These are phyloP conservation scores for Grantiella picta DNA, from an alignment of 2,113 vertebrate species.

Conservation along the genomic window DNA sequence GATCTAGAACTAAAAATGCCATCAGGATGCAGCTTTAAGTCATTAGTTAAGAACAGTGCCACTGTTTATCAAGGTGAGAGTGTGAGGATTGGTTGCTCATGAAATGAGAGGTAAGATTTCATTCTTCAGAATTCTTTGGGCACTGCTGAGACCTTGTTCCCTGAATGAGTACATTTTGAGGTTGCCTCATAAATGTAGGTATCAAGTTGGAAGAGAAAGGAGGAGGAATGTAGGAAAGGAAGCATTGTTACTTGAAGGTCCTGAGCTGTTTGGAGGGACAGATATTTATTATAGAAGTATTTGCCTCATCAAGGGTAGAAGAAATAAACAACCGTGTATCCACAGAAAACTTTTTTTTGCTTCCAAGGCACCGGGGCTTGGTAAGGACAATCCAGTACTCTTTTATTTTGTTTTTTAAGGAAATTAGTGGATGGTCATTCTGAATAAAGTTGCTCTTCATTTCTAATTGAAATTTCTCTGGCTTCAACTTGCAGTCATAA, in stretches of 20 bases:
- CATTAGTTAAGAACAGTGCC: not conserved
- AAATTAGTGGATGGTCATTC: not conserved
- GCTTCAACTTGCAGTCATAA: not conserved
- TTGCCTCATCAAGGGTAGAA: not conserved
- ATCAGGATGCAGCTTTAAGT: not conserved
- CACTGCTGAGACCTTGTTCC: not conserved
- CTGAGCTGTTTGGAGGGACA: not conserved
- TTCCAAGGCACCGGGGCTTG: not conserved
- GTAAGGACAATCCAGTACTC: not conserved
- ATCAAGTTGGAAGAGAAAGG: not conserved
- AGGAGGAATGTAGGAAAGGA: not conserved
- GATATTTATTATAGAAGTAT: not conserved
- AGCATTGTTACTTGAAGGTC: not conserved
- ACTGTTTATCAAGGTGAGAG: not conserved
- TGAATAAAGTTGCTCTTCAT: not conserved
- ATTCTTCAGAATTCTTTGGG: not conserved
- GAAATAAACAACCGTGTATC: not conserved
- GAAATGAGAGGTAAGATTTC: not conserved
- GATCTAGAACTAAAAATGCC: not conserved
- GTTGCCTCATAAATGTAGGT: not conserved
- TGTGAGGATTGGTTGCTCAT: not conserved
- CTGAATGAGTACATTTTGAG: not conserved
- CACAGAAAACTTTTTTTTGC: not conserved
- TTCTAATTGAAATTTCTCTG: not conserved
- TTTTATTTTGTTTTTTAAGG: not conserved